These are phyloP conservation scores for Proisotoma minuta DNA, from an alignment of 2,888 invertebrate species.

Conservation along the genomic window DNA sequence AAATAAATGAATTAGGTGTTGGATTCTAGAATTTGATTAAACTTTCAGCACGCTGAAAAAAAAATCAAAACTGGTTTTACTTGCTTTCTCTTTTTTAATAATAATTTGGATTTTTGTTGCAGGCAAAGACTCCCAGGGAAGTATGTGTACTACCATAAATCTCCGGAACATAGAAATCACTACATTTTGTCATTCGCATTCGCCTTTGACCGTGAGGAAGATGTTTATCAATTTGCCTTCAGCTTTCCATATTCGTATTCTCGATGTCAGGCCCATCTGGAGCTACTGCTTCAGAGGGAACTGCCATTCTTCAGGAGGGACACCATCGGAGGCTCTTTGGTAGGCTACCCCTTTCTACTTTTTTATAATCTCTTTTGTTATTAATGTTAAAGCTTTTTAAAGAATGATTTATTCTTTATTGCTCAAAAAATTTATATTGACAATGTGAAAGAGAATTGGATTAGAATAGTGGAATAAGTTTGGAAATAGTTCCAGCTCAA, in stretches of 20 bases:
- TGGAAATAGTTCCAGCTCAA: neutral
- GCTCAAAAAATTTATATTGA: too few species aligned
- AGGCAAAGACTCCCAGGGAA: slow-evolving; percentile 75
- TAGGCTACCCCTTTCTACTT: slow-evolving; percentile 48
- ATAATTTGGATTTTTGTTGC: too few species aligned
- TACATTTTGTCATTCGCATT: slow-evolving; percentile 91
- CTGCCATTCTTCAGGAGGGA: slow-evolving; percentile 63
- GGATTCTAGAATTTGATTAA: too few species aligned
- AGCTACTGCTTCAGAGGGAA: slow-evolving; percentile 62
- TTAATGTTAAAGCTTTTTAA: too few species aligned
- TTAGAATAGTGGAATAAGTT: too few species aligned
- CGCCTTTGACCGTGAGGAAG: slow-evolving; percentile 89
- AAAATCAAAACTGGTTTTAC: too few species aligned
- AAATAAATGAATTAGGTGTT: too few species aligned
- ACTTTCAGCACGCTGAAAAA: too few species aligned
- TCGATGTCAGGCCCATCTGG: slow-evolving; percentile 76
- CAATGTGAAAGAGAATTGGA: too few species aligned
- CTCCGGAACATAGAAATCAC: slow-evolving; percentile 79
- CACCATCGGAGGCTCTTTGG: slow-evolving; percentile 59
- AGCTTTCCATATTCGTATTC: slow-evolving; percentile 95
- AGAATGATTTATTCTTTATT: too few species aligned
- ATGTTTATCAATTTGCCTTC: slow-evolving; percentile 90
- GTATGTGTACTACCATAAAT: slow-evolving; percentile 87
- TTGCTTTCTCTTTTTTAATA: too few species aligned
- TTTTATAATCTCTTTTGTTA: too few species aligned